Base-by-base conservation (phyloP, 2,888 invertebrate species). In the Coenonympha arcania region DNA sequence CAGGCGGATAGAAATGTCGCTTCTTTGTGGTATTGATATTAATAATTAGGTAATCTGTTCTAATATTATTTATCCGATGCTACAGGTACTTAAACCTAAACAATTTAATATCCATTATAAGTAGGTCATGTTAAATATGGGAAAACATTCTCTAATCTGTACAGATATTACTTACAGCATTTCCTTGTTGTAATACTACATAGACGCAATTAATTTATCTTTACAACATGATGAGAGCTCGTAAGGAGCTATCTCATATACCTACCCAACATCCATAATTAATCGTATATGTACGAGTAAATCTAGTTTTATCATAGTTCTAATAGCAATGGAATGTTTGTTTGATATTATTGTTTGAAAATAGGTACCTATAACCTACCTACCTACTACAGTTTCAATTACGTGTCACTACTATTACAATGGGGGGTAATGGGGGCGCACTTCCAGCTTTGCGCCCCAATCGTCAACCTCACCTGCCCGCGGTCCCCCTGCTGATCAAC, bases 201-300 rank as follows among this genome's bases (percentile, higher is more conserved):
- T 11, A n/a, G 20, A 24, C 39, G 24, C 24, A 15, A 39, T 39
- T 24, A n/a, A n/a, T n/a, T 39, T 39, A 39, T 39, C 39, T 39
- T 39, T 39, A 39, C 13, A 24, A 15, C 39, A 47, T 40, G 30
- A 36, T 18, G 36, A 37, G 46, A 22, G 15, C 39, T 39, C 18
- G 8, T 9, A 39, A 39, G n/a, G 9, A 16, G 11, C 31, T 40
- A 39, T 39, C 39, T 40, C 6, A 20, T 31, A 28, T 20, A 30
- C 39, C 28, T 8, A 22, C 47, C 22, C 15, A 30, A 30, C 28
- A n/a, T 31, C 47, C 22, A 47, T 31, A 40, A 40, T 31, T 37
- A 15, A 24, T 39, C 24, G 24, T 15, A 24, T 39, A 15, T 22
- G 39, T 13, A 3, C 24, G 13, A 15, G 39, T 13, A 3, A 8